These are phyloP conservation scores for Capreolus pygargus DNA, from an alignment of 2,113 vertebrate genomes.

Conservation along the genomic window DNA sequence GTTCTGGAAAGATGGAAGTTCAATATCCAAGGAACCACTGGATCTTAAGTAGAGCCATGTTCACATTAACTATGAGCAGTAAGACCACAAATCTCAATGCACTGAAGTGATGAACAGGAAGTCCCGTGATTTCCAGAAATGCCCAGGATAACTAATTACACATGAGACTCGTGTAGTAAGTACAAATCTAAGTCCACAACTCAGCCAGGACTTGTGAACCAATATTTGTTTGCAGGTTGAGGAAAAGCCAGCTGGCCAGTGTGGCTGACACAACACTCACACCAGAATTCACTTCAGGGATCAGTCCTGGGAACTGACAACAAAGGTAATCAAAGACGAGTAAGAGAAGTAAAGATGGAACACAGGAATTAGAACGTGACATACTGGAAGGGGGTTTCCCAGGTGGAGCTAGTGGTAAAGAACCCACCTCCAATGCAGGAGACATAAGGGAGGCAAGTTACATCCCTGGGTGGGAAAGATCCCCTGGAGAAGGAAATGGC, in stretches of 20 bases:
- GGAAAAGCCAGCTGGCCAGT: not conserved
- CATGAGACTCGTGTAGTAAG: not conserved
- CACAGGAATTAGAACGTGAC: not conserved
- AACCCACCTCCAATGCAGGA: not conserved
- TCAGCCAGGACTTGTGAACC: not conserved
- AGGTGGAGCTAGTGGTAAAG: not conserved
- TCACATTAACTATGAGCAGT: not conserved
- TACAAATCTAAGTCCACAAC: not conserved
- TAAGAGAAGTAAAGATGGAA: not conserved
- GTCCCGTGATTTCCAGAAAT: not conserved
- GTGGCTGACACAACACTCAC: not conserved
- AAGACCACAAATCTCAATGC: not conserved
- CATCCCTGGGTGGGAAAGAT: not conserved
- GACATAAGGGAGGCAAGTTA: not conserved
- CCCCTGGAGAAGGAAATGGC: not conserved
- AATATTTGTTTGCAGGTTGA: not conserved
- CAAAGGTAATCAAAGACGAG: not conserved
- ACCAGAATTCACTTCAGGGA: not conserved
- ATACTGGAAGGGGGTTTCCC: not conserved
- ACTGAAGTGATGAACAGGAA: not conserved
- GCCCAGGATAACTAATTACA: not conserved
- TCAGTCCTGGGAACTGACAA: not conserved
- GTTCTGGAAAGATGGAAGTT: not conserved
- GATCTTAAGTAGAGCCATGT: not conserved
- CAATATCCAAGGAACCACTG: not conserved